A percentile compares a stretch with the other conserved stretches of the same genome.
Conservation (phyloP, 1,140 invertebrate genomes). For the Neoseiulus cucumeris region DNA sequence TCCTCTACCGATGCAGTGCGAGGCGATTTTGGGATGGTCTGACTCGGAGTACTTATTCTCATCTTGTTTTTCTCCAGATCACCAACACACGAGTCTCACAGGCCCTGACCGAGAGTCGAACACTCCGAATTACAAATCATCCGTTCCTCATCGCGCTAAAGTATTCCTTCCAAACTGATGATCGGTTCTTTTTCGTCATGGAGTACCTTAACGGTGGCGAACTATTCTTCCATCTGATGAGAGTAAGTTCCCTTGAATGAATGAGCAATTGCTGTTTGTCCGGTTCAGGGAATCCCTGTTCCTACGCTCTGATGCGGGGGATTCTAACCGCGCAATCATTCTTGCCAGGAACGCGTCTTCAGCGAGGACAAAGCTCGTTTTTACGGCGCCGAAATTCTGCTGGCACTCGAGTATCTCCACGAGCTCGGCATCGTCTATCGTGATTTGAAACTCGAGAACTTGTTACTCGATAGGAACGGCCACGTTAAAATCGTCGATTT, state of each 20-base stretch:
- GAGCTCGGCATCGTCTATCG: slow-evolving; percentile 85
- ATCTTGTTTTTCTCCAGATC: background rate
- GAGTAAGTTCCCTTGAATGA: no score
- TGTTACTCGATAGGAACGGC: slow-evolving; percentile 91
- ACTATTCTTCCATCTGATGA: slow-evolving; percentile 87
- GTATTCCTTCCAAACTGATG: slow-evolving; percentile 97
- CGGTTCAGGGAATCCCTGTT: no score
- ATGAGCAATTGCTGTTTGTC: no score
- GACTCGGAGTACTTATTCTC: background rate
- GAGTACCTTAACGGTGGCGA: slow-evolving; percentile 99
- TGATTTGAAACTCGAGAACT: slow-evolving; percentile 91
- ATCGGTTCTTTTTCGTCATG: slow-evolving; percentile 97
- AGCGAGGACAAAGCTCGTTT: slow-evolving; percentile 85
- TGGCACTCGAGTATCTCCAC: slow-evolving; percentile 92
- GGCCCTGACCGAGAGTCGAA: slow-evolving; percentile 91
- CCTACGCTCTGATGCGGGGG: no score
- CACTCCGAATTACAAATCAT: slow-evolving; percentile 87
- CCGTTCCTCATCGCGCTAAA: slow-evolving; percentile 95
- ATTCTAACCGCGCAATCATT: no score
- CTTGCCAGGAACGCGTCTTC: slow-evolving; percentile 59
- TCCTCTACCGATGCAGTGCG: no score
- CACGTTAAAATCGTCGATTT: slow-evolving; percentile 92
- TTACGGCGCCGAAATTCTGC: slow-evolving; percentile 97
- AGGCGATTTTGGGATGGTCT: no score
- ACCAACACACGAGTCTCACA: slow-evolving; percentile 78